Percentiles rank a stretch among this genome's conserved stretches.
These are phyloP conservation scores for Malachius bipustulatus DNA, from an alignment of 2,888 invertebrate genomes.

Conservation along the genomic window DNA sequence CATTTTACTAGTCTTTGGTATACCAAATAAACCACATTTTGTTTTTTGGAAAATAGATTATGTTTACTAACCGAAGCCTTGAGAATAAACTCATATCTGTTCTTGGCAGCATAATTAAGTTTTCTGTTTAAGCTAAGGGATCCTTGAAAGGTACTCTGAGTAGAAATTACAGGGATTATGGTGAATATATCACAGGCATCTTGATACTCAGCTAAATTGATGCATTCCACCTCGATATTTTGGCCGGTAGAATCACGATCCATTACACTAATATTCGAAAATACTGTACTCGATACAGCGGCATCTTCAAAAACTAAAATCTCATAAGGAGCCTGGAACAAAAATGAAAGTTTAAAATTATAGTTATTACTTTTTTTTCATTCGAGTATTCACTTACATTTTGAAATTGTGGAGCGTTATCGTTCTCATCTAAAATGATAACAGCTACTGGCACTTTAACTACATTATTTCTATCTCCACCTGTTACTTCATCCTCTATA, in stretches of 20 bases:
- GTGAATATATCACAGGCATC: slow-evolving; percentile 62
- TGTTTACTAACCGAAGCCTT: slow-evolving; percentile 58
- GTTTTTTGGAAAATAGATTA: no score
- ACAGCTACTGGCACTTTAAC: slow-evolving; percentile 67
- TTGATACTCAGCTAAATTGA: slow-evolving; percentile 48
- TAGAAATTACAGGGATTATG: slow-evolving; percentile 48
- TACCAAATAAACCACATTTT: no score
- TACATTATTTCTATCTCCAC: slow-evolving; percentile 52
- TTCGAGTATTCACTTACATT: slow-evolving; percentile 55
- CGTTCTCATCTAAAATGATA: slow-evolving; percentile 79
- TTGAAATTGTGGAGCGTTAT: slow-evolving; percentile 70
- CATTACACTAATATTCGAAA: slow-evolving; percentile 59
- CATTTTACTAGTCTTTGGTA: no score
- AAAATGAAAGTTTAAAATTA: no score
- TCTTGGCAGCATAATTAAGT: slow-evolving; percentile 65
- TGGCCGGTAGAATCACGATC: slow-evolving; percentile 75
- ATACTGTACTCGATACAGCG: slow-evolving; percentile 55
- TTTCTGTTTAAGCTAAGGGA: slow-evolving; percentile 56
- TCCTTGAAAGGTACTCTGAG: slow-evolving; percentile 59
- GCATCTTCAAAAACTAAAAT: slow-evolving; percentile 68
- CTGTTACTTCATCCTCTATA: slow-evolving; percentile 60
- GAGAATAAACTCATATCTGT: slow-evolving; percentile 65
- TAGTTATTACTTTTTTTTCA: no score
- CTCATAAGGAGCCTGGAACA: slow-evolving; percentile 64
- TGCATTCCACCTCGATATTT: slow-evolving; percentile 61